Evolutionary conservation across 2,797 vertebrate genomes (phyloP).

Genomic region (Sternarchorhynchus goeldii): DNA sequence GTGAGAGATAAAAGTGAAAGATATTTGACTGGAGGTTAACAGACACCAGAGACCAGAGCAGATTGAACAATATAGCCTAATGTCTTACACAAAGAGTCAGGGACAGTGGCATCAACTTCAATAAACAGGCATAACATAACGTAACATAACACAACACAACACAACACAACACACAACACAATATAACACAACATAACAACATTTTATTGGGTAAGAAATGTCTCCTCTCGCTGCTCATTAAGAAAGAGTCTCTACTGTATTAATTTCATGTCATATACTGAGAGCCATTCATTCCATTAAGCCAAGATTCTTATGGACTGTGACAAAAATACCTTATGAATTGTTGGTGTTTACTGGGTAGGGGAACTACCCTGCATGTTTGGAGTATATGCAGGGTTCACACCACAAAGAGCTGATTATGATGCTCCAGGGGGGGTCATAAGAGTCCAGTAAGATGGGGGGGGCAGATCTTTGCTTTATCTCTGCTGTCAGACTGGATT

Average conservation of each 20-base stretch:
- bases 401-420: conserved; percentile 52
- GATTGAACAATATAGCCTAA: neutral
- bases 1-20: neutral
- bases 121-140: conserved; percentile 51
- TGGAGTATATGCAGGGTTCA: conserved; percentile 33
- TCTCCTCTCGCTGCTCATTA: conserved; percentile 54
- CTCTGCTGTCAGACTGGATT: conserved; percentile 42
- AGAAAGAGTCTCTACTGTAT: conserved; percentile 71
- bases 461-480: conserved; percentile 31
- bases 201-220: conserved; percentile 57
- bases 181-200: neutral
- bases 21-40: conserved; percentile 1
- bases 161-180: neutral
- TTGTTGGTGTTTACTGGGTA: conserved; percentile 39
- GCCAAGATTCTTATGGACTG: conserved; percentile 14
- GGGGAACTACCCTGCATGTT: conserved; percentile 50
- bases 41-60: neutral
- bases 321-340: conserved; percentile 53
- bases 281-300: conserved; percentile 53
- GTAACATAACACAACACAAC: too few relatives aligned
- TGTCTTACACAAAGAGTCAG: conserved; percentile 24
- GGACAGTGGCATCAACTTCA: conserved; percentile 55
- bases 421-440: conserved; percentile 13
- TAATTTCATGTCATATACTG: conserved; percentile 67
- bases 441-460: neutral